Percentiles rank a stretch among this genome's conserved stretches.
Evolutionary conservation across 2,113 vertebrate species (phyloP).

Genomic region (Mobula birostris): DNA sequence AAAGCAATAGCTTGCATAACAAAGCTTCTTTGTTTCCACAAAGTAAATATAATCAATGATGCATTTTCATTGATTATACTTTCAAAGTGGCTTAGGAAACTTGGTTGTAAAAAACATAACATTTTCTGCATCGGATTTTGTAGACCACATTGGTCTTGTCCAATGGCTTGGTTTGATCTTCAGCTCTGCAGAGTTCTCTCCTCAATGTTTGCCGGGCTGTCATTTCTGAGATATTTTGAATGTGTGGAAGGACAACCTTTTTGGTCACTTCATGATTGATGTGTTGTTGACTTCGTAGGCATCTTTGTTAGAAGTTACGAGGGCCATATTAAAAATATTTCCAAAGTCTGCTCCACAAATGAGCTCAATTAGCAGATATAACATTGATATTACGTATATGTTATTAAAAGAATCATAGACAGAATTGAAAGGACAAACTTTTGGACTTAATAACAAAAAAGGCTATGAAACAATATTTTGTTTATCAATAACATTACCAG

Average conservation of each 20-base stretch:
- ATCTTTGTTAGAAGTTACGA: too few relatives aligned
- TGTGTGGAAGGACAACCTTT: too few relatives aligned
- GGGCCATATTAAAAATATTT: background rate
- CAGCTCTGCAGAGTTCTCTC: too few relatives aligned
- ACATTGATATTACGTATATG: background rate
- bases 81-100: background rate
- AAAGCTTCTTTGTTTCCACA: background rate
- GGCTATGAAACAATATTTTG: background rate
- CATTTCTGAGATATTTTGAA: too few relatives aligned
- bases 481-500: background rate
- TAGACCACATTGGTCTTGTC: too few relatives aligned
- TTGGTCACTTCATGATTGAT: too few relatives aligned
- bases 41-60: background rate
- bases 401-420: background rate
- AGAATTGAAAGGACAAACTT: background rate
- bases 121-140: too few relatives aligned
- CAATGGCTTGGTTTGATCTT: too few relatives aligned
- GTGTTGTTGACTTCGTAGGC: too few relatives aligned
- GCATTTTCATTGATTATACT: background rate
- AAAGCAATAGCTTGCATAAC: background rate
- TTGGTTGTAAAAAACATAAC: background rate
- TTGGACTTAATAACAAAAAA: background rate
- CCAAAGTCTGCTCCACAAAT: background rate
- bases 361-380: background rate
- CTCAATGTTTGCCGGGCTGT: too few relatives aligned